These are phyloP conservation scores for Prunella fulvescens DNA, from an alignment of 2,113 vertebrate genomes.

Conservation along the genomic window DNA sequence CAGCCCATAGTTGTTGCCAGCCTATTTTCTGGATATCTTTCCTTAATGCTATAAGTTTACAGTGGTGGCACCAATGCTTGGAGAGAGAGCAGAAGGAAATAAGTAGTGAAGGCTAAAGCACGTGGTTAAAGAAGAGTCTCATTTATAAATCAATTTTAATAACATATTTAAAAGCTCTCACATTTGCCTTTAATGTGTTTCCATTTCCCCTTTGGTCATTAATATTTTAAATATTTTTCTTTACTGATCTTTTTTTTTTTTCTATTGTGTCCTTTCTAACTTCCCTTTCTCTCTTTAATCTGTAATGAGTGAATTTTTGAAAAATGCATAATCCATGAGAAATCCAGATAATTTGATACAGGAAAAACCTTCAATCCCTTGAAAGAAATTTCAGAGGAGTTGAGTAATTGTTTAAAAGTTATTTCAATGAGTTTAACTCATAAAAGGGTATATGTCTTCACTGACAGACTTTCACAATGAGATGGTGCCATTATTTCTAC, in stretches of 20 bases:
- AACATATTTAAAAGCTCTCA: slow-evolving; percentile 70
- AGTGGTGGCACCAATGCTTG: slow-evolving; percentile 31
- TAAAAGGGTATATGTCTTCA: neutral
- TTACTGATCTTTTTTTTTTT: slow-evolving; percentile 47
- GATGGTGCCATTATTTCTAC: neutral
- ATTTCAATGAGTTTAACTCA: neutral
- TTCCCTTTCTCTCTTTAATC: slow-evolving; percentile 30
- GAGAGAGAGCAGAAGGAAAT: slow-evolving; percentile 56
- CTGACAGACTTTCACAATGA: neutral
- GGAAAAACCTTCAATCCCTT: neutral
- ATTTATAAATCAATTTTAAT: slow-evolving; percentile 71
- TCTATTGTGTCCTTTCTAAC: slow-evolving; percentile 50
- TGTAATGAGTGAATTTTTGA: slow-evolving; percentile 34
- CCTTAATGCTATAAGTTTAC: neutral
- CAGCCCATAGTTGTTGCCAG: neutral
- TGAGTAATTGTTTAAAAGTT: neutral
- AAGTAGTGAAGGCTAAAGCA: slow-evolving; percentile 56
- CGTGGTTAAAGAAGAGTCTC: slow-evolving; percentile 56
- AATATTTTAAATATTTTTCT: slow-evolving; percentile 68
- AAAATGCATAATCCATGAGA: slow-evolving; percentile 45
- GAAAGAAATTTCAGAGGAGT: slow-evolving; percentile 6
- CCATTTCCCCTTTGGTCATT: slow-evolving; percentile 52
- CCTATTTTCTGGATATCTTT: neutral
- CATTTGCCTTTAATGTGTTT: slow-evolving; percentile 68
- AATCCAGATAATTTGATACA: slow-evolving; percentile 11